phyloP scores from a whole-genome alignment of 2,888 invertebrate species.

The Eretmocerus hayati region DNA sequence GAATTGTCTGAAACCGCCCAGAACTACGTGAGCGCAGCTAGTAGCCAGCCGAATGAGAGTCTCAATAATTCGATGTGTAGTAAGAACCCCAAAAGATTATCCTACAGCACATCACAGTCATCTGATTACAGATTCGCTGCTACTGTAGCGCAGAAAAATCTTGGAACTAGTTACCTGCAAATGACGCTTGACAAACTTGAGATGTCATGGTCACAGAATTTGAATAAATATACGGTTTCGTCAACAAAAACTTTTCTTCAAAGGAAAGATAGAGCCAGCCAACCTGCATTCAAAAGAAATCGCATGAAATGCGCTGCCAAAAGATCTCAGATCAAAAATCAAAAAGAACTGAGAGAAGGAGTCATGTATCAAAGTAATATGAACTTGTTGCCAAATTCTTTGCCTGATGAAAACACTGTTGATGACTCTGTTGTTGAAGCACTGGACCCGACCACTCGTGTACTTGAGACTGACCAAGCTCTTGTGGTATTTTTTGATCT shows the following conservation, averaged over 20 bases:
- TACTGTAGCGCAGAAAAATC: constrained; percentile 22
- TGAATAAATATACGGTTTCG: background rate
- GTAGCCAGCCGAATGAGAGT: constrained; percentile 22
- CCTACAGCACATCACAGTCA: constrained; percentile 18
- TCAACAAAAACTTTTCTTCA: background rate
- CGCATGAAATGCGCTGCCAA: background rate
- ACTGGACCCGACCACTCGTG: too few relatives aligned
- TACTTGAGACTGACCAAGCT: background rate
- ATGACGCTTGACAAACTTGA: constrained; percentile 1
- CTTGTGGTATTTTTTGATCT: constrained; percentile 11
- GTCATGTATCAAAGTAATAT: background rate
- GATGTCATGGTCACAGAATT: background rate
- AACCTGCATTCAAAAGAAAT: background rate
- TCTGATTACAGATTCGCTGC: constrained; percentile 17
- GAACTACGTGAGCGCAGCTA: constrained; percentile 19
- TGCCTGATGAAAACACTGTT: background rate
- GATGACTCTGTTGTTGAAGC: background rate
- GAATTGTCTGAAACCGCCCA: constrained; percentile 16
- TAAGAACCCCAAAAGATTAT: constrained; percentile 21
- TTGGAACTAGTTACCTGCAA: constrained; percentile 15
- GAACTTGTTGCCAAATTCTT: background rate
- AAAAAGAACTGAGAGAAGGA: background rate
- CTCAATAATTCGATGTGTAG: constrained; percentile 17
- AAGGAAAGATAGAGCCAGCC: background rate
- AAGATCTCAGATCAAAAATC: background rate